Percentiles rank a stretch among this genome's conserved stretches.
Conservation (phyloP, 2,113 vertebrate genomes). For the Dermatemys mawii region DNA sequence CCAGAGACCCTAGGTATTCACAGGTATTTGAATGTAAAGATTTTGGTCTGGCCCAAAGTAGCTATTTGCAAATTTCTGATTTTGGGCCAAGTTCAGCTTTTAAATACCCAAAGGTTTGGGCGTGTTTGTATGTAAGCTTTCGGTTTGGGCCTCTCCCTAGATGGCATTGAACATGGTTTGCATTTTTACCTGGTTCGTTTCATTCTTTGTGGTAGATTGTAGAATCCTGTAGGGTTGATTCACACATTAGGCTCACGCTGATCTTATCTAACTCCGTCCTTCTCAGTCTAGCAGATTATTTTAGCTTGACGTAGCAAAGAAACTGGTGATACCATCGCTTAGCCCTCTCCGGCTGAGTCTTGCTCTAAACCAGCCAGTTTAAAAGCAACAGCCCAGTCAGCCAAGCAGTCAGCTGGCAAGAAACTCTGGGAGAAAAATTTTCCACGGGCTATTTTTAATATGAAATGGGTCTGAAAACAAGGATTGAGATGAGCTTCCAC, state of each 20-base stretch:
- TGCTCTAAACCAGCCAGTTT: conserved; percentile 40
- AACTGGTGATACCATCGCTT: not conserved
- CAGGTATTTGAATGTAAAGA: not conserved
- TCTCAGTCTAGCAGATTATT: not conserved
- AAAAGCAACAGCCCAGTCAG: conserved; percentile 29
- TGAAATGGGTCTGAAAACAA: conserved; percentile 52
- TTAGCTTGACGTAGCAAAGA: not conserved
- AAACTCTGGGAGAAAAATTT: conserved; percentile 71
- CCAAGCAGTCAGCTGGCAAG: conserved; percentile 58
- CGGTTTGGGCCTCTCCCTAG: not conserved
- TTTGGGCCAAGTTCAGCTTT: not conserved
- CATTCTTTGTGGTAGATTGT: accelerated
- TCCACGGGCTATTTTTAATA: conserved; percentile 69
- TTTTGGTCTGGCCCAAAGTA: not conserved
- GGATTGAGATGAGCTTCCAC: conserved; percentile 47
- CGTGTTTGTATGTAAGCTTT: accelerated
- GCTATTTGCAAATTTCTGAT: not conserved
- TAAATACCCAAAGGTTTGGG: not conserved
- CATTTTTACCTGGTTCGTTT: not conserved
- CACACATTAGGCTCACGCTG: accelerated
- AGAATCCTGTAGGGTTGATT: not conserved
- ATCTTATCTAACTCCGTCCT: not conserved
- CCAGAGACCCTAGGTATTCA: not conserved
- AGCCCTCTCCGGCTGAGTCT: not conserved
- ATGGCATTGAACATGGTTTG: not conserved